Base-by-base conservation (phyloP, 2,888 invertebrate species). In the Pandemis heparana region DNA sequence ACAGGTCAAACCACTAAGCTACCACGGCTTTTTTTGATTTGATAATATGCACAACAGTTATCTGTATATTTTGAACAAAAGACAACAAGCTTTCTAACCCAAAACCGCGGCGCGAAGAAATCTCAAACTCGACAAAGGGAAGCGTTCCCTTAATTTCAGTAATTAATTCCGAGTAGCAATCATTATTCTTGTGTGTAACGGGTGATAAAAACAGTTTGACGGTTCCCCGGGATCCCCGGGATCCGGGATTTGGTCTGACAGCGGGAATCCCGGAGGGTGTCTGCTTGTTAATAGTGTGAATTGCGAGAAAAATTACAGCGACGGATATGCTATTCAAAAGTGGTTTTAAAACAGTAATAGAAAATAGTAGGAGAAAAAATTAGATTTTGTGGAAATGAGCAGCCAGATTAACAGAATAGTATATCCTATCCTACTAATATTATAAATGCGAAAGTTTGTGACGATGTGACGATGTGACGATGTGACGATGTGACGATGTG, bases 131-230 rank as follows among this genome's bases (percentile, higher is more conserved):
- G 18, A 60, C 65, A 65, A 65, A 65, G 65, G 51, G 60, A 60
- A n/a, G 60, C 65, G 16, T 63, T 32, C 61, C 43, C 51, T 65
- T 65, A 65, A 65, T 65, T 65, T 51, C 16, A 51, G 65, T 65
- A 38, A 65, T 65, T 65, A 65, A 65, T 65, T 65, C 38, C 1
- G 51, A 65, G 65, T 23, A 65, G 46, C 48, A 51, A 65, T 65
- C 65, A 65, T 65, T 65, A 65, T 65, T 65, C 65, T 65, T 65
- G 65, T 14, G 63, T 46, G 63, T 56, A 56, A 56, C 62, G 23
- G 64, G 23, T 65, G 65, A 38, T 65, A 65, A 65, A 65, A 65
- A 65, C 65, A 65, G 65, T 38, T 64, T 64, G 64, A 56, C 8
- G 46, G 46, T 12, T 46, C 23, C 23, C 23, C 23, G 23, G 23